Conservation (phyloP, 92 coral and sea anemone genomes). For the Parazoanthus swiftii region DNA sequence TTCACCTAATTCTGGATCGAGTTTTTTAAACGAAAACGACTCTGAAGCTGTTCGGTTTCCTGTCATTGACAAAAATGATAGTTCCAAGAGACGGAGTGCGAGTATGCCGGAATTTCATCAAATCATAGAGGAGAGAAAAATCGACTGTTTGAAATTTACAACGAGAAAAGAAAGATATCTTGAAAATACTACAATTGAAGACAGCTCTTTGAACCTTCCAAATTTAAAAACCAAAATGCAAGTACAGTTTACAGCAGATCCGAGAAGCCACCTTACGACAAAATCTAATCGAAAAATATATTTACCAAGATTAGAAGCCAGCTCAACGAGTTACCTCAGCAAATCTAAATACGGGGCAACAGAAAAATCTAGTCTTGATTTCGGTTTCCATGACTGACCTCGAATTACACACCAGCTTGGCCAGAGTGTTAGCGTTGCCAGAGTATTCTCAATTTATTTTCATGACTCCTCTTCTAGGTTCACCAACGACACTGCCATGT, state of each 20-base stretch:
- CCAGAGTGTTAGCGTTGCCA: neutral
- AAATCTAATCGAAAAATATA: slow-evolving; percentile 43
- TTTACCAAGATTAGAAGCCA: slow-evolving; percentile 22
- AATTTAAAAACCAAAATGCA: slow-evolving; percentile 1
- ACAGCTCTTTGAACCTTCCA: slow-evolving; percentile 8
- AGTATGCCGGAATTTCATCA: slow-evolving; percentile 39
- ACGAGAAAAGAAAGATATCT: neutral
- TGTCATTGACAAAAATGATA: neutral
- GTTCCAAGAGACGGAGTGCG: slow-evolving; percentile 10
- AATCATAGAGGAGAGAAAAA: neutral
- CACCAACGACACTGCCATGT: neutral
- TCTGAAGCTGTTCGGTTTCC: slow-evolving; percentile 4
- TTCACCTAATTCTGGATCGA: neutral
- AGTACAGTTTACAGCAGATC: neutral
- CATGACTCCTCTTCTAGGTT: neutral
- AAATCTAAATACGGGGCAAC: slow-evolving; percentile 1
- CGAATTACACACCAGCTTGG: neutral
- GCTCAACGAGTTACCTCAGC: neutral
- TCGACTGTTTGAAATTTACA: neutral
- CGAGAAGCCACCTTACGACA: slow-evolving; percentile 23
- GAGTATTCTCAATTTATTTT: neutral
- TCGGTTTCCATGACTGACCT: neutral
- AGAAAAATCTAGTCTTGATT: neutral
- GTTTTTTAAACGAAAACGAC: neutral
- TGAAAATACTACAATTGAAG: neutral